phyloP scores from a whole-genome alignment of 2,888 invertebrate species.

The Toxonevra muliebris region DNA sequence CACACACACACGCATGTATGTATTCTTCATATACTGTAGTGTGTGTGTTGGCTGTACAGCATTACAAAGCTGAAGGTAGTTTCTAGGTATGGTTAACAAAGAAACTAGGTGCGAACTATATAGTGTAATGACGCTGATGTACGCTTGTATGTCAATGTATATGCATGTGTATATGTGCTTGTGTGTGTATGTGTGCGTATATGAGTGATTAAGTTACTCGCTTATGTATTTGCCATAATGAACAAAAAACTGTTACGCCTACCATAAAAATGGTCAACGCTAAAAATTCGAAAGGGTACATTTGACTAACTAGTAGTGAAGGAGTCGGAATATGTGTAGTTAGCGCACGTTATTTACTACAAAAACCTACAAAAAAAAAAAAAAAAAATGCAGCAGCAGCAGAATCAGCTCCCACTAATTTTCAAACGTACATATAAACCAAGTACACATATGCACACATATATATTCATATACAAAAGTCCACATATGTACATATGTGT shows the following conservation, averaged over 20 bases:
- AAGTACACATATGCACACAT: neutral
- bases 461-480: neutral
- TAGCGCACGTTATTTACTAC: too few relatives aligned
- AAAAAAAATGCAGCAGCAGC: too few relatives aligned
- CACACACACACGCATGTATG: slow-evolving; percentile 19
- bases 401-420: too few relatives aligned
- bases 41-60: neutral
- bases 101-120: slow-evolving; percentile 13
- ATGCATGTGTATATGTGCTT: slow-evolving; percentile 24
- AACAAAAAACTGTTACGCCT: neutral
- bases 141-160: slow-evolving; percentile 15
- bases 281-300: neutral
- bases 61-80: neutral
- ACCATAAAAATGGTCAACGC: neutral
- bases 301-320: too few relatives aligned
- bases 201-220: slow-evolving; percentile 2
- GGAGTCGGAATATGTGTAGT: too few relatives aligned
- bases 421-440: neutral
- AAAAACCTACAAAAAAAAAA: too few relatives aligned
- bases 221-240: neutral
- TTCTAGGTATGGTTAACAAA: neutral
- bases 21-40: neutral
- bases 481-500: neutral
- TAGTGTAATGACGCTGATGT: slow-evolving; percentile 17
- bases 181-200: slow-evolving; percentile 21